phyloP scores from a whole-genome alignment of 2,797 vertebrate genomes.

The Clamator glandarius region DNA sequence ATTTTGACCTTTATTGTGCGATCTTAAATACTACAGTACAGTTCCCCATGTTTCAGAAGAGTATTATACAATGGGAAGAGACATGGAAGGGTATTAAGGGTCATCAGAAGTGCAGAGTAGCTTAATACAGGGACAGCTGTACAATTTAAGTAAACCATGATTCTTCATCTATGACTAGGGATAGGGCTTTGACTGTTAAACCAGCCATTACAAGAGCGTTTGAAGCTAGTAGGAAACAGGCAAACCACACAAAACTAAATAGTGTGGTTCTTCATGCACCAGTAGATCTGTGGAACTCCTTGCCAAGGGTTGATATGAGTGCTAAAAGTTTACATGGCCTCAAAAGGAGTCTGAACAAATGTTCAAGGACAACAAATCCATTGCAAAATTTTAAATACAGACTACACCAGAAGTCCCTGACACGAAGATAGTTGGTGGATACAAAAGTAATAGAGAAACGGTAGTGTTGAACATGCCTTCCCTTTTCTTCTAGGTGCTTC shows the following conservation, averaged over 20 bases:
- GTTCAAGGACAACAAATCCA: neutral
- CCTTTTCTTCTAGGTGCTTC: neutral
- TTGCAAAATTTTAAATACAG: neutral
- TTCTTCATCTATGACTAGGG: neutral
- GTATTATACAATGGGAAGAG: neutral
- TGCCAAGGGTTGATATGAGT: neutral
- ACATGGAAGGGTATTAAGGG: neutral
- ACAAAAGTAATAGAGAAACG: neutral
- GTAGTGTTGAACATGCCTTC: neutral
- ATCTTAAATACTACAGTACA: neutral
- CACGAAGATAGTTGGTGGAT: neutral
- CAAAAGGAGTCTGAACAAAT: neutral
- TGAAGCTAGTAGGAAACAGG: neutral
- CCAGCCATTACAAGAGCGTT: neutral
- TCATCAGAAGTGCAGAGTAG: neutral
- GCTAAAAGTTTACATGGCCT: neutral
- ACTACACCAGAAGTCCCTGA: neutral
- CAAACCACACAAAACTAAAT: neutral
- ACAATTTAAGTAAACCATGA: neutral
- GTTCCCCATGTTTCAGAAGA: neutral
- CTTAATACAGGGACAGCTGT: neutral
- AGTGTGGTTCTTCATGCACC: neutral
- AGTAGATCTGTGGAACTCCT: neutral
- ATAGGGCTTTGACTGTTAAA: neutral
- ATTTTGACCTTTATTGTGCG: neutral